Conservation (phyloP, 2,797 vertebrate genomes). For the Poeciliopsis gracilis region DNA sequence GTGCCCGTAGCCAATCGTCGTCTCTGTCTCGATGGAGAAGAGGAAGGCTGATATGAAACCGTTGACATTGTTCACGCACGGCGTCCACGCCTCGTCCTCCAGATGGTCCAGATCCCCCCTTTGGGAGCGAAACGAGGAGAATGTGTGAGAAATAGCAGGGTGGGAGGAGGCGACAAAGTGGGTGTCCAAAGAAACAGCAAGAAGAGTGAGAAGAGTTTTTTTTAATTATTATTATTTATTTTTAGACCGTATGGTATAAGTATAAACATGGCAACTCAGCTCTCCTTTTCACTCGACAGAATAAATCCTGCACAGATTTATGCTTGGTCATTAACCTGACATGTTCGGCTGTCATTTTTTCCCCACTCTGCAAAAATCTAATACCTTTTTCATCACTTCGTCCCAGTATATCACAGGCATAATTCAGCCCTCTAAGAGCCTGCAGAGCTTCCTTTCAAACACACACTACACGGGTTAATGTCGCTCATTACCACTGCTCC, state of each 20-base stretch:
- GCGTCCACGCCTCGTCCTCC: constrained; percentile 90
- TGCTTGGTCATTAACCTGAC: constrained; percentile 13
- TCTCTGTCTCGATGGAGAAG: constrained; percentile 98
- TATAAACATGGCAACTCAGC: constrained; percentile 26
- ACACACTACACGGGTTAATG: constrained; percentile 34
- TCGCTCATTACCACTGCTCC: constrained; percentile 46
- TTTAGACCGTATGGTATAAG: constrained; percentile 50
- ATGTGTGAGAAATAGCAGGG: constrained; percentile 26
- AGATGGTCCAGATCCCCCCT: constrained; percentile 96
- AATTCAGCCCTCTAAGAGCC: constrained; percentile 19
- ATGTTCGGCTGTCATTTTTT: constrained; percentile 30
- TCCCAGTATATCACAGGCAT: constrained; percentile 5
- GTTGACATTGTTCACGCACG: constrained; percentile 96
- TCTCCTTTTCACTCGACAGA: constrained; percentile 18
- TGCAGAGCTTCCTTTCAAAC: constrained; percentile 22
- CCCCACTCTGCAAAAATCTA: constrained; percentile 25
- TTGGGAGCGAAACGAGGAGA: constrained; percentile 20
- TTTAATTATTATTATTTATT: background rate
- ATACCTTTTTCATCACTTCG: constrained; percentile 27
- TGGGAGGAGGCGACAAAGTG: constrained; percentile 39
- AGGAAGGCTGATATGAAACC: constrained; percentile 96
- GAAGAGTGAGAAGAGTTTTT: constrained; percentile 31
- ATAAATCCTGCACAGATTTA: constrained; percentile 19
- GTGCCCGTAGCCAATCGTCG: constrained; percentile 95
- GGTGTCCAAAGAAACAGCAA: constrained; percentile 39